Base-by-base conservation (phyloP, 2,797 vertebrate genomes). In the Poeciliopsis gracilis region DNA sequence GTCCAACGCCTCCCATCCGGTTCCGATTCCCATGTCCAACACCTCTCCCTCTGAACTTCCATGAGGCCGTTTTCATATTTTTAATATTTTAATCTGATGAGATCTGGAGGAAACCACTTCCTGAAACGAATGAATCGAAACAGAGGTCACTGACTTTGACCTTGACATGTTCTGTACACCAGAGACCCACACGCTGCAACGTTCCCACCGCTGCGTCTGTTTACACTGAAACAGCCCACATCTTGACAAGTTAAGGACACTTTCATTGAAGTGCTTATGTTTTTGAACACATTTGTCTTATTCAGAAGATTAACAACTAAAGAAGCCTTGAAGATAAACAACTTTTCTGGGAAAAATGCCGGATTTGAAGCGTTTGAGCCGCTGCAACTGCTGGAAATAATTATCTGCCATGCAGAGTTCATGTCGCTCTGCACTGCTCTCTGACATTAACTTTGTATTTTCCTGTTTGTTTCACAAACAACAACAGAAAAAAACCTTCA, bases 131-230 rank as follows among this genome's bases (percentile, higher is more conserved):
- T 71, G 36, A 71, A 76, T 47, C 10, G 10, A 67, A 67, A 67
- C 1, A 55, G 2, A 69, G 76, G 73, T 47, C 63, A 46, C 30
- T 74, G 78, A 76, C 77, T 71, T 7, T 3, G 16, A 70, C 71
- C 49, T 0, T 38, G 43, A 59, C 63, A 79, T 61, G 33, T 2
- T 75, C 16, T 61, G 45, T 23, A 33, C 82, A 80, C 73, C 71
- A 84, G 83, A 41, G 20, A 84, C 79, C 23, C 55, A 20, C 2
- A 80, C 63, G 71, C 36, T 67, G 36, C 23, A 13, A 18, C 43
- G 38, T 78, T 89, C 81, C 73, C 59, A 73, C 75, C 77, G 45
- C 33, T 5, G 23, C 20, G 10, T 18, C n/a, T 33, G 11, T 59
- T 67, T 13, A 41, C 41, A 1, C 9, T 2, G n/a, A 72, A 80